Evolutionary conservation across 2,113 vertebrate species (phyloP).

Genomic region (Ammospiza nelsoni): DNA sequence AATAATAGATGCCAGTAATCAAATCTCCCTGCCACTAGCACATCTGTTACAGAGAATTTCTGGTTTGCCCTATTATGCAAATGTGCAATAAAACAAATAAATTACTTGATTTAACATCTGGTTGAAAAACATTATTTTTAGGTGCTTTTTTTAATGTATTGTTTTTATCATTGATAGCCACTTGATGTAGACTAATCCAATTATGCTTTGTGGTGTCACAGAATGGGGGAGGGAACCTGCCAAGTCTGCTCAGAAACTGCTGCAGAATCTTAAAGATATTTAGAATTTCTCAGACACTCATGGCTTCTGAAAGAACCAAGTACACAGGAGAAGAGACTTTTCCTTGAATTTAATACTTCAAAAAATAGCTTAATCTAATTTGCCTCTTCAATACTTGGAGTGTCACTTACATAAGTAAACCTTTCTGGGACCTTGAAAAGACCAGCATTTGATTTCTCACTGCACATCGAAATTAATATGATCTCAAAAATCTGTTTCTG

Average conservation of each 20-base stretch:
- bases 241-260: not conserved
- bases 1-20: conserved; percentile 84
- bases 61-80: conserved; percentile 82
- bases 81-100: conserved; percentile 83
- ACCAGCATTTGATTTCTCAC: not conserved
- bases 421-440: not conserved
- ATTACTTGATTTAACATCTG: conserved; percentile 82
- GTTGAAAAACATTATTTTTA: conserved; percentile 80
- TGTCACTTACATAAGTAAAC: not conserved
- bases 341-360: not conserved
- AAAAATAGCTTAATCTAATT: not conserved
- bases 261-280: not conserved
- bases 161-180: conserved; percentile 66
- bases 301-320: not conserved
- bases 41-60: conserved; percentile 80
- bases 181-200: conserved; percentile 69
- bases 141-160: conserved; percentile 71
- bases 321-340: not conserved
- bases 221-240: not conserved
- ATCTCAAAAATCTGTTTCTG: not conserved
- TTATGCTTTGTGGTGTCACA: conserved; percentile 37
- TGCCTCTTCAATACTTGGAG: not conserved
- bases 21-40: conserved; percentile 78
- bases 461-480: not conserved
- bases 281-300: not conserved